A percentile compares a stretch with the other conserved stretches of the same genome.
These are phyloP conservation scores for Jaculus jaculus DNA, from an alignment of 2,113 vertebrate genomes.

Conservation along the genomic window DNA sequence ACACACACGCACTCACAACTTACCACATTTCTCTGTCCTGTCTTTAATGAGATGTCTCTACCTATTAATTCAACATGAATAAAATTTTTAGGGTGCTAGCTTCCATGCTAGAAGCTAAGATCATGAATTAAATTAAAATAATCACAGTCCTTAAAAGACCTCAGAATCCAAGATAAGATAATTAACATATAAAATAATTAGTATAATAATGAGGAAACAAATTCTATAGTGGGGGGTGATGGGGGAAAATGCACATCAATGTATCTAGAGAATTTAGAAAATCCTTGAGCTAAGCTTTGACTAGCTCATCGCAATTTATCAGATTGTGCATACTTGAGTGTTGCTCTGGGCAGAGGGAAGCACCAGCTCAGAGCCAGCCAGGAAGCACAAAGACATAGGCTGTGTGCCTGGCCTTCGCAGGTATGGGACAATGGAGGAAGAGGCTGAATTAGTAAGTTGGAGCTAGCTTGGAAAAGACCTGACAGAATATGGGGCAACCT, in stretches of 20 bases:
- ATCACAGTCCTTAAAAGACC: background rate
- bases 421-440: background rate
- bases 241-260: background rate
- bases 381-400: background rate
- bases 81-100: background rate
- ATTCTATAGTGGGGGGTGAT: background rate
- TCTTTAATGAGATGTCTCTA: background rate
- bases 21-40: background rate
- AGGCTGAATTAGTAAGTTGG: background rate
- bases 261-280: background rate
- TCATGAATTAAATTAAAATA: background rate
- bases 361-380: background rate
- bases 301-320: background rate
- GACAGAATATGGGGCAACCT: background rate
- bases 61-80: background rate
- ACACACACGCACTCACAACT: no score
- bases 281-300: background rate
- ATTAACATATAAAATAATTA: background rate
- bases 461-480: background rate
- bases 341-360: background rate
- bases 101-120: background rate
- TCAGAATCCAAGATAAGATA: background rate
- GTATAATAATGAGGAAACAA: background rate
- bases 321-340: background rate
- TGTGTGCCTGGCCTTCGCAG: background rate